phyloP scores from a whole-genome alignment of 1,140 invertebrate genomes.

The Drosophila tsacasi region DNA sequence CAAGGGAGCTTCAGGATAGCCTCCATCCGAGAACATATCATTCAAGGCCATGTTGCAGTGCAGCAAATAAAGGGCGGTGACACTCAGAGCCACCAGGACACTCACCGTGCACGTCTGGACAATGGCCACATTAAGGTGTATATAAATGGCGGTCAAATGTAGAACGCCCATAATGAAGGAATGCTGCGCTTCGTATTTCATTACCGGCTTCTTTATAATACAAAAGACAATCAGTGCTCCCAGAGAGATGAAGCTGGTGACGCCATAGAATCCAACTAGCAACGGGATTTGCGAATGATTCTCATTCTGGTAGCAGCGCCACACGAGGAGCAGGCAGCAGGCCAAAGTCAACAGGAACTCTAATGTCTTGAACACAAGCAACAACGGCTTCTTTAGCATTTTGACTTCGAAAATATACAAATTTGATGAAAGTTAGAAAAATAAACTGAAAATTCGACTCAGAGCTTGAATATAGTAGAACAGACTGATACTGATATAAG shows the following conservation, averaged over 20 bases:
- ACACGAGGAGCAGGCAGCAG: not conserved
- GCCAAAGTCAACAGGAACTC: not conserved
- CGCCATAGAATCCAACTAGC: not conserved
- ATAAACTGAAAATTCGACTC: not conserved
- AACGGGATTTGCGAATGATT: not conserved
- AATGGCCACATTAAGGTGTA: not conserved
- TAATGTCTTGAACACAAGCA: not conserved
- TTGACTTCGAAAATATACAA: not conserved
- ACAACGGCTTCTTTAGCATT: not conserved
- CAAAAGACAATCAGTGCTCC: not conserved
- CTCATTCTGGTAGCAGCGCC: not conserved
- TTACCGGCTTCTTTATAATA: too few species aligned
- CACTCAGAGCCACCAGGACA: not conserved
- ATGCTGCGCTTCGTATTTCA: not conserved
- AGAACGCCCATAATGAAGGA: not conserved
- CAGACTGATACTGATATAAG: not conserved
- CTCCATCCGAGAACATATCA: not conserved
- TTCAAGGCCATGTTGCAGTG: not conserved
- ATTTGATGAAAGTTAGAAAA: not conserved
- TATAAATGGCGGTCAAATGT: not conserved
- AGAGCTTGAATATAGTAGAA: not conserved
- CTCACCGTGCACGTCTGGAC: not conserved
- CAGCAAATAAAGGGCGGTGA: not conserved
- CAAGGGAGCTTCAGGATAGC: fast-evolving
- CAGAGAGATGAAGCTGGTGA: not conserved